Evolutionary conservation across 2,888 invertebrate genomes (phyloP), one percentile per base, ranked within the genome.

Genomic region (Mythimna vitellina): DNA sequence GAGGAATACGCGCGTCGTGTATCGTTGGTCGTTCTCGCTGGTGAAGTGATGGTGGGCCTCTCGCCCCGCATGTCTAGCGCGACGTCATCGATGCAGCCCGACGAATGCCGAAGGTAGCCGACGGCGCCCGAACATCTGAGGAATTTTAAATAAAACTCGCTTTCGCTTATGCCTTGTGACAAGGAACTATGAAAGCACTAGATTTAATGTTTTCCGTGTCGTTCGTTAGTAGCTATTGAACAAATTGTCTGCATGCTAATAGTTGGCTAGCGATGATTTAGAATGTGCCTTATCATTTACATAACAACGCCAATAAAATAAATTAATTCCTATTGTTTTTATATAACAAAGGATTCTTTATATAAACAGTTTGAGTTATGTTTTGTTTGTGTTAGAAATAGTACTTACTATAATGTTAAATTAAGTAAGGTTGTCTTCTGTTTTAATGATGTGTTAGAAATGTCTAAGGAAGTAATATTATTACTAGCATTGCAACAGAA

Each of bases 121-220:
- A n/a, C n/a, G n/a, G n/a, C n/a, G n/a, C n/a, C n/a, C n/a, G n/a
- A n/a, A n/a, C n/a, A n/a, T n/a, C n/a, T n/a, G n/a, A 29, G 29
- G 29, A 29, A 29, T 29, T 29, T 29, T 29, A 29, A 29, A 3
- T 29, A 29, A 29, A 8, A 61, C 2, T 12, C 84, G 86, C 84
- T 68, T 8, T 6, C 70, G 69, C 85, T 71, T 25, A 57, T 83
- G 17, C 12, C 20, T 83, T 83, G 58, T 49, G 57, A 82, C 78
- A 65, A 74, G 78, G 80, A 83, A 86, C 86, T 83, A 81, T 80
- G 85, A 88, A 89, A 88, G 86, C 74, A 71, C 78, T 81, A 76
- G 68, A 80, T 83, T 86, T 86, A 80, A 88, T 85, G 87, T 89
- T 81, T 88, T 89, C 89, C 86, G 83, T 75, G 75, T 87, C 70